Evolutionary conservation across 2,888 invertebrate species (phyloP).

Genomic region (Alloplasta piceator): DNA sequence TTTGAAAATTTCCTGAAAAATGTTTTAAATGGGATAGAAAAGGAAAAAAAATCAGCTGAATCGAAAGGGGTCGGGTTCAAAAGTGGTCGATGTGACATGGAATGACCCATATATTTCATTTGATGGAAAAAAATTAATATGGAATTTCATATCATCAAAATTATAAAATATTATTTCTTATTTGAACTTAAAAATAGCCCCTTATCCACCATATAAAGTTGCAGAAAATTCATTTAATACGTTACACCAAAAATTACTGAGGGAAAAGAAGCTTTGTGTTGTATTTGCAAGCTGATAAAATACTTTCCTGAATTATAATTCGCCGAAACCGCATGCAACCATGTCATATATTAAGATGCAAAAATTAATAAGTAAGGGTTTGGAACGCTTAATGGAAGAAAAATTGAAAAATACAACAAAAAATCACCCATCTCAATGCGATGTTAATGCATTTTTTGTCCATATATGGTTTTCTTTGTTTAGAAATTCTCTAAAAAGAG

Average conservation of each 20-base stretch:
- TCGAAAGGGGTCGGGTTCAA: no score
- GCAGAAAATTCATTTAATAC: conserved; percentile 1
- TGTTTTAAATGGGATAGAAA: no score
- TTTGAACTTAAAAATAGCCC: no score
- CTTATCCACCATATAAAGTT: not conserved
- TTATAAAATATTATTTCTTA: not conserved
- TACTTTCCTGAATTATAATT: not conserved
- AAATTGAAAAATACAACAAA: not conserved
- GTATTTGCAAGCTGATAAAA: conserved; percentile 42
- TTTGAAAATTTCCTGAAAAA: no score
- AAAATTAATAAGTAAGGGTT: conserved; percentile 8
- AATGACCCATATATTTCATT: not conserved
- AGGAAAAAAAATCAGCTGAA: no score
- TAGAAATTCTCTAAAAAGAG: conserved; percentile 43
- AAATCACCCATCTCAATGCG: conserved; percentile 22
- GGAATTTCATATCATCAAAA: not conserved
- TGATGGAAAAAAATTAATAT: conserved; percentile 11
- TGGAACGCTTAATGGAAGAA: conserved; percentile 16
- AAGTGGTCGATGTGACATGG: no score
- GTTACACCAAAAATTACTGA: not conserved
- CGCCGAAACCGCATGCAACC: conserved; percentile 34
- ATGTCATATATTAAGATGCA: conserved; percentile 45
- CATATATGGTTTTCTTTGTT: conserved; percentile 8
- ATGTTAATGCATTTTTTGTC: conserved; percentile 6
- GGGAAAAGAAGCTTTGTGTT: not conserved